These are phyloP conservation scores for Equus quagga DNA, from an alignment of 2,113 vertebrate species.

Conservation along the genomic window DNA sequence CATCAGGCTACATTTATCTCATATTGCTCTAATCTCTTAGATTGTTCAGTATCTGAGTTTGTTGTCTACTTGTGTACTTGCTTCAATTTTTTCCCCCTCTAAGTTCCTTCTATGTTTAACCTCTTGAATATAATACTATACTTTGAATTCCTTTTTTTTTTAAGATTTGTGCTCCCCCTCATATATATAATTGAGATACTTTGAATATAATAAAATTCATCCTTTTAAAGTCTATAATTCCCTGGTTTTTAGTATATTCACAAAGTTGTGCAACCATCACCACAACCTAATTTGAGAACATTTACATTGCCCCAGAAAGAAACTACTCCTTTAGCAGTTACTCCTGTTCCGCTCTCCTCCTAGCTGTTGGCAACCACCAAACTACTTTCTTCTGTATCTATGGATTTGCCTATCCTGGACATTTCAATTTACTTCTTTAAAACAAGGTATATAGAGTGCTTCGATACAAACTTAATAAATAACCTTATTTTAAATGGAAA, in stretches of 20 bases:
- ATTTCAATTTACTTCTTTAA: not conserved
- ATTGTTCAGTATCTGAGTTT: slow-evolving; percentile 32
- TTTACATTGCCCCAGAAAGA: not conserved
- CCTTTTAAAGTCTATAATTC: not conserved
- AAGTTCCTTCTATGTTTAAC: not conserved
- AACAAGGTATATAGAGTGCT: not conserved
- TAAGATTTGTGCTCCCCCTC: not conserved
- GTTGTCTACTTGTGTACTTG: not conserved
- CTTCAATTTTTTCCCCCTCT: not conserved
- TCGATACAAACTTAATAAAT: slow-evolving; percentile 26
- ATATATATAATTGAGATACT: not conserved
- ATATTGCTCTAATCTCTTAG: not conserved
- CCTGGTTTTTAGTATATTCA: not conserved
- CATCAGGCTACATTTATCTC: slow-evolving; percentile 9
- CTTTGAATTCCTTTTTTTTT: not conserved
- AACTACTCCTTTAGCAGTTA: not conserved
- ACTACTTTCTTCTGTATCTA: not conserved
- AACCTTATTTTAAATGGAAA: slow-evolving; percentile 47
- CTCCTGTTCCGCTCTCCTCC: not conserved
- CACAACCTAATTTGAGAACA: not conserved
- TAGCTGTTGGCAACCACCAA: not conserved
- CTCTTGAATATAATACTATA: not conserved
- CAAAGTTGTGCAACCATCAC: not conserved
- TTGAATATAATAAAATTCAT: not conserved
- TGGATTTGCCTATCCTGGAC: slow-evolving; percentile 12